Evolutionary conservation across 2,888 invertebrate genomes (phyloP).

Genomic region (Drosophila robusta): DNA sequence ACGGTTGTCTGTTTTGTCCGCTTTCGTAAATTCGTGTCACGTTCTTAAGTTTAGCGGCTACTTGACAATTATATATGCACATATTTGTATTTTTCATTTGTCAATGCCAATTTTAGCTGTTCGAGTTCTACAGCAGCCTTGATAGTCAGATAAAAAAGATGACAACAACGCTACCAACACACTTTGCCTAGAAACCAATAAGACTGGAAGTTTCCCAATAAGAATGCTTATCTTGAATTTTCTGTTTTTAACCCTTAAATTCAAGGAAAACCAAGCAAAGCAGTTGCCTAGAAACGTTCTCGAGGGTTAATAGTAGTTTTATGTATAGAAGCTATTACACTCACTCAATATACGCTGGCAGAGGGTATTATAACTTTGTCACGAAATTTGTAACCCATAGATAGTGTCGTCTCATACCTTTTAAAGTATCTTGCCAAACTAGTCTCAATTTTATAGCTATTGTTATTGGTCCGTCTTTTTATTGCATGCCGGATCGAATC

Average conservation of each 20-base stretch:
- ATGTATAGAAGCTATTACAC: too few relatives aligned
- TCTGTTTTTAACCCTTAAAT: not conserved
- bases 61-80: constrained; percentile 49
- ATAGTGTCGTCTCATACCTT: too few relatives aligned
- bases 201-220: not conserved
- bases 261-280: not conserved
- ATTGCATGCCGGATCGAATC: too few relatives aligned
- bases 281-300: not conserved
- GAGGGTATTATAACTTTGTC: too few relatives aligned
- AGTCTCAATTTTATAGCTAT: too few relatives aligned
- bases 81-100: constrained; percentile 27
- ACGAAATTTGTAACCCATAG: too few relatives aligned
- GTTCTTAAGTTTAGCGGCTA: constrained; percentile 46
- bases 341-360: too few relatives aligned
- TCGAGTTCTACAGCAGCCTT: constrained; percentile 13
- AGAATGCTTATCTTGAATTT: not conserved
- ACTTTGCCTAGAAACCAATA: not conserved
- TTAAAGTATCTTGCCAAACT: too few relatives aligned
- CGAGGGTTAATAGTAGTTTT: not conserved
- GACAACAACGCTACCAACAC: not conserved
- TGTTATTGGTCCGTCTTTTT: too few relatives aligned
- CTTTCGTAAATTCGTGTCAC: constrained; percentile 31
- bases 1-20: constrained; percentile 13
- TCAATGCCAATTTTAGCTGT: constrained; percentile 14
- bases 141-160: not conserved